Base-by-base conservation (phyloP, 2,113 vertebrate species). In the Triplophysa tibetana region DNA sequence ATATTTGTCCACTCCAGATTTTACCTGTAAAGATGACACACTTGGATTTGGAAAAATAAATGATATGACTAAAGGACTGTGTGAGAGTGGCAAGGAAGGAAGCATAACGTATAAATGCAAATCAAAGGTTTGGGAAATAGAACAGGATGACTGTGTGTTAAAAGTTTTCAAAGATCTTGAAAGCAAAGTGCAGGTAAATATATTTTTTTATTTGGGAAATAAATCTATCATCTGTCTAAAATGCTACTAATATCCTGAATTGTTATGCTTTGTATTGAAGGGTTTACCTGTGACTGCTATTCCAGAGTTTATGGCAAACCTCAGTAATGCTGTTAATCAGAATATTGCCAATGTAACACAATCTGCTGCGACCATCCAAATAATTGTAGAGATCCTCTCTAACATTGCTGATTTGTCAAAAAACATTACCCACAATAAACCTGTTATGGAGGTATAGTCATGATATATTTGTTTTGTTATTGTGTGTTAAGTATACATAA, bases 341-440 rank as follows among this genome's bases (percentile, higher is more conserved):
- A 38, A 72, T 10, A n/a, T 81, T 4, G 1, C 0, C 0, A 77
- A 13, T 8, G 80, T 91, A 29, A 13, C 8, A 0, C 29, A 80
- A 1, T 90, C 87, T 73, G 21, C 85, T 67, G 61, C n/a, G 21
- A 90, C 87, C 63, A 85, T 92, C 70, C 24, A 75, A 4, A 72
- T 87, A 8, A 80, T 91, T 5, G 81, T 91, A 23, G 12, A 79
- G 0, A 90, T 92, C 19, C 23, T 91, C 13, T 70, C 1, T 23
- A 85, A 2, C 8, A 33, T 92, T 67, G 83, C 89, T 38, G 43
- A 6, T 16, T 11, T 87, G 73, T 62, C 82, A 7, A n/a, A 68
- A 19, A 14, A 33, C 5, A 2, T 8, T 2, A 6, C 0, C 0
- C 58, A 91, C 9, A 67, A 0, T 33, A 0, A 72, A 33, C 0